These are phyloP conservation scores for Urechis unicinctus DNA, from an alignment of 2,888 invertebrate genomes.

Conservation along the genomic window DNA sequence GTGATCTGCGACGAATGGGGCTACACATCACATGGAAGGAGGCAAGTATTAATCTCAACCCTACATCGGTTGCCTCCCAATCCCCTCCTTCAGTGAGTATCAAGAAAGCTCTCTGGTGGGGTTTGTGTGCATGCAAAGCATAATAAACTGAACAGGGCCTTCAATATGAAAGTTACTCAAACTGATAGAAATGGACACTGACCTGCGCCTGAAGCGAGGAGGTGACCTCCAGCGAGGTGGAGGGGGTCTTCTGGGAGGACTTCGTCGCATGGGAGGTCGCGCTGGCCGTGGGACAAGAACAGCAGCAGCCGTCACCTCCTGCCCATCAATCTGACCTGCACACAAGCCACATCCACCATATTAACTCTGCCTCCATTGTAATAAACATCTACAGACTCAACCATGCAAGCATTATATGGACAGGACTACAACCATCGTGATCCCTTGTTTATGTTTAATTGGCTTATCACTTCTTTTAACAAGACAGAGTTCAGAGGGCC, in stretches of 20 bases:
- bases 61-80: not conserved
- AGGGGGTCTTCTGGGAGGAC: constrained; percentile 26
- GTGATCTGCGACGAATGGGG: not conserved
- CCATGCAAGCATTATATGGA: no score
- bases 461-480: no score
- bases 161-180: not conserved
- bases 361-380: no score
- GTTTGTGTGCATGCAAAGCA: no score
- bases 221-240: constrained; percentile 30
- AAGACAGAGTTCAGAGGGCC: no score
- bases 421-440: no score
- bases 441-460: no score
- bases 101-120: not conserved
- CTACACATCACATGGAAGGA: no score
- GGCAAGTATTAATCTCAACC: no score
- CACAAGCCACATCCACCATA: no score
- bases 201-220: constrained; percentile 40
- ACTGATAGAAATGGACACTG: constrained; percentile 1
- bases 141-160: not conserved
- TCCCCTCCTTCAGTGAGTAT: no score
- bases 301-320: constrained; percentile 92
- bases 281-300: constrained; percentile 62
- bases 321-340: constrained; percentile 85
- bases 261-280: constrained; percentile 35
- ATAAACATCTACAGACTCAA: no score